These are phyloP conservation scores for Gadus macrocephalus DNA, from an alignment of 2,113 vertebrate species.

Conservation along the genomic window DNA sequence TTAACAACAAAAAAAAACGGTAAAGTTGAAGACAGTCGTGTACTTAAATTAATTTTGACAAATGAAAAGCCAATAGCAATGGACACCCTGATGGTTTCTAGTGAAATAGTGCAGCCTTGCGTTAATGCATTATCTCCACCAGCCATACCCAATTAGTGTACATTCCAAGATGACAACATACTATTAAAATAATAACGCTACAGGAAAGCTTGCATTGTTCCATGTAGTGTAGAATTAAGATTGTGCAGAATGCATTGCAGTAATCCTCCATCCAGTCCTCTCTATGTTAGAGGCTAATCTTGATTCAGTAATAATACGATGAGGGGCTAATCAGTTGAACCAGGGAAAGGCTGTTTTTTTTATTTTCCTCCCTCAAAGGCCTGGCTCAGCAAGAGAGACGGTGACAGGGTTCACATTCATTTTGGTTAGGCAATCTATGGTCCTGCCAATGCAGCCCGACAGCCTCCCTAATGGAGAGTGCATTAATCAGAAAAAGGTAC, in stretches of 20 bases:
- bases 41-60: slow-evolving; percentile 58
- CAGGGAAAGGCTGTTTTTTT: slow-evolving; percentile 59
- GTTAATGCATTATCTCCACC: slow-evolving; percentile 21
- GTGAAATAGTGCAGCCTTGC: slow-evolving; percentile 28
- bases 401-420: slow-evolving; percentile 54
- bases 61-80: slow-evolving; percentile 40
- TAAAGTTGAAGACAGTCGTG: slow-evolving; percentile 43
- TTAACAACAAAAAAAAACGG: background rate
- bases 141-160: too few species aligned
- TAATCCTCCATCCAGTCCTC: slow-evolving; percentile 45
- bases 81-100: slow-evolving; percentile 34
- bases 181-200: too few species aligned
- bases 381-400: slow-evolving; percentile 39
- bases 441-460: slow-evolving; percentile 51
- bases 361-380: slow-evolving; percentile 25
- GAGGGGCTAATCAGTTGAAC: slow-evolving; percentile 61
- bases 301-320: slow-evolving; percentile 56
- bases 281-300: slow-evolving; percentile 42
- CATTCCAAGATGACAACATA: too few species aligned
- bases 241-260: background rate
- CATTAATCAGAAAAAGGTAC: slow-evolving; percentile 39
- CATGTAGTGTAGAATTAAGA: too few species aligned
- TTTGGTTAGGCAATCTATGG: slow-evolving; percentile 68
- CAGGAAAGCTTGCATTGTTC: too few species aligned
- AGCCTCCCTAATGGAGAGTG: slow-evolving; percentile 62